These are phyloP conservation scores for Lucinisca nassula DNA, from an alignment of 2,888 invertebrate species.

Conservation along the genomic window DNA sequence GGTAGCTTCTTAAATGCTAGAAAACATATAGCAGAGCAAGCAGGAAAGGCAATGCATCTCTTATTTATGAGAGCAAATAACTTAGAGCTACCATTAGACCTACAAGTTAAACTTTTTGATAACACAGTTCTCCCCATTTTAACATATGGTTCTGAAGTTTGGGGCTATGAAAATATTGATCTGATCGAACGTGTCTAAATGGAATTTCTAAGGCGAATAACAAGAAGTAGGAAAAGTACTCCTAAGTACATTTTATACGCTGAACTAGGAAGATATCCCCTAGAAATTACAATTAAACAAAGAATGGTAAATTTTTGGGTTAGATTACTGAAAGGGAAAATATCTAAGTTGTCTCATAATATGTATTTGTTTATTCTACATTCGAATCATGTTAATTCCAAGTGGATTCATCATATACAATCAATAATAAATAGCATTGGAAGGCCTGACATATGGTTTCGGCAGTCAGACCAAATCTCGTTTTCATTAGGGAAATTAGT, in stretches of 20 bases:
- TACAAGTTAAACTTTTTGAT: constrained; percentile 32
- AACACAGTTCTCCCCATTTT: constrained; percentile 35
- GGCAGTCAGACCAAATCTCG: too few species aligned
- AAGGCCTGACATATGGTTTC: too few species aligned
- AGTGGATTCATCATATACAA: too few species aligned
- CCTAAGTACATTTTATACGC: constrained; percentile 24
- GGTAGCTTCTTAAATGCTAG: constrained; percentile 27
- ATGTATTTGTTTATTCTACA: too few species aligned
- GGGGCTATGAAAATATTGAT: constrained; percentile 39
- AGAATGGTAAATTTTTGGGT: constrained; percentile 16
- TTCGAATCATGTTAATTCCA: too few species aligned
- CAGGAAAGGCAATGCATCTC: constrained; percentile 17
- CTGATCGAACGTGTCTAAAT: constrained; percentile 22
- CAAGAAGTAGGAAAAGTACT: constrained; percentile 10
- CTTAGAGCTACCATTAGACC: neutral
- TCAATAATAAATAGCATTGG: too few species aligned
- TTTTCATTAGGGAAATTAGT: neutral
- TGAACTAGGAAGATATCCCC: constrained; percentile 33
- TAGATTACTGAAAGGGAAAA: neutral
- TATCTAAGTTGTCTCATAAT: too few species aligned
- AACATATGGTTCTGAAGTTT: constrained; percentile 38
- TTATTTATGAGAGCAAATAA: constrained; percentile 11
- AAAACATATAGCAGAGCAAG: constrained; percentile 12
- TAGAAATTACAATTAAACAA: constrained; percentile 25
- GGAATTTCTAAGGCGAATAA: constrained; percentile 22